Evolutionary conservation across 2,888 invertebrate genomes (phyloP).

Genomic region (Parnassius glacialis): DNA sequence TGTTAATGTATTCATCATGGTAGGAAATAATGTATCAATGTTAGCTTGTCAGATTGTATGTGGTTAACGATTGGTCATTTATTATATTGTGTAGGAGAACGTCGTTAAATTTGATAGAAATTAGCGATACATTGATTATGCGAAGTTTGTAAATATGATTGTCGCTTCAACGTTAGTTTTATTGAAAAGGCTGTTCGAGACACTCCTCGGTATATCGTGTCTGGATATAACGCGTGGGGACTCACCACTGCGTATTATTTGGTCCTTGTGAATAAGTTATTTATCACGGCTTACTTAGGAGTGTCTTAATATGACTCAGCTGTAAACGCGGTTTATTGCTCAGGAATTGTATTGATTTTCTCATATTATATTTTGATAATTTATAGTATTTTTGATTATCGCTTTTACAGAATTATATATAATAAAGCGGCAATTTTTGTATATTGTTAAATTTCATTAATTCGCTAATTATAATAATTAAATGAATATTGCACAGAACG

Average conservation of each 20-base stretch:
- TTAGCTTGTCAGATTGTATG: slow-evolving; percentile 73
- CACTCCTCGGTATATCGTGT: slow-evolving; percentile 7
- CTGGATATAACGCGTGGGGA: slow-evolving; percentile 23
- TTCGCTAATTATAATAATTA: slow-evolving; percentile 65
- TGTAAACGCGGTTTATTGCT: slow-evolving; percentile 53
- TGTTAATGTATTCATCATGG: slow-evolving; percentile 77
- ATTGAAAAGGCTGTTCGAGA: slow-evolving; percentile 33
- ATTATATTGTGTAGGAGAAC: slow-evolving; percentile 57
- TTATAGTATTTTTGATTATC: slow-evolving; percentile 59
- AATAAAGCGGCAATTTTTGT: slow-evolving; percentile 53
- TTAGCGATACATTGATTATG: slow-evolving; percentile 49
- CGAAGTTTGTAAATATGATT: slow-evolving; percentile 58
- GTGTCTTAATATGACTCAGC: slow-evolving; percentile 7
- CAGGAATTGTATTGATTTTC: slow-evolving; percentile 76
- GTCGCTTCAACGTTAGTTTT: slow-evolving; percentile 54
- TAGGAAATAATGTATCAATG: slow-evolving; percentile 70
- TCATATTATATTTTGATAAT: slow-evolving; percentile 63
- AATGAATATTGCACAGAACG: slow-evolving; percentile 77
- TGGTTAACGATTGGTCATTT: slow-evolving; percentile 64
- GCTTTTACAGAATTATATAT: slow-evolving; percentile 54
- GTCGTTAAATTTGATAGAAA: slow-evolving; percentile 68
- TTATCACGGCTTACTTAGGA: slow-evolving; percentile 3
- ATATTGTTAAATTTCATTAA: slow-evolving; percentile 68
- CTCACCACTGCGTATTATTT: slow-evolving; percentile 32
- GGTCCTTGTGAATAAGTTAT: background rate